Evolutionary conservation across 1,140 invertebrate species (phyloP).

Genomic region (Coptotermes formosanus): DNA sequence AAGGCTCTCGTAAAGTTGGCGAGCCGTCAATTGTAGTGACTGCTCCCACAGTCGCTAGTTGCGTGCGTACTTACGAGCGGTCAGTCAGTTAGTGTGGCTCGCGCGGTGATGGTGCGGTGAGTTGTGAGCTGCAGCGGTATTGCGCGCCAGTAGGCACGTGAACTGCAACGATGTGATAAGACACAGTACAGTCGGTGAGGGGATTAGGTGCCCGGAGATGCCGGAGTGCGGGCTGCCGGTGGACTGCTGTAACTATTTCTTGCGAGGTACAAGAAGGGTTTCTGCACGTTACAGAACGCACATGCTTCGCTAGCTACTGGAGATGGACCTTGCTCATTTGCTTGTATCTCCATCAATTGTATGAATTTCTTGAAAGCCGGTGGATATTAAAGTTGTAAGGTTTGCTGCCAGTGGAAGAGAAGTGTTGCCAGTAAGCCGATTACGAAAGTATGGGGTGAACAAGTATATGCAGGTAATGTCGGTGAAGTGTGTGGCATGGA

Average conservation of each 20-base stretch:
- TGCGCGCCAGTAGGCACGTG: background rate
- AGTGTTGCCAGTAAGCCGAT: background rate
- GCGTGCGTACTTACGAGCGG: background rate
- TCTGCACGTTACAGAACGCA: background rate
- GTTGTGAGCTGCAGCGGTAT: background rate
- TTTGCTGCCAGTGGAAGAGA: background rate
- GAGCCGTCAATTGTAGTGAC: background rate
- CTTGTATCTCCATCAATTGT: too few species aligned
- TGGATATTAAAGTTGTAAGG: too few species aligned
- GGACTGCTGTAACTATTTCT: too few species aligned
- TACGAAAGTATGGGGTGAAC: background rate
- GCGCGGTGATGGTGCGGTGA: background rate
- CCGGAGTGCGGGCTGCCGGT: background rate
- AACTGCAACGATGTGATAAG: background rate
- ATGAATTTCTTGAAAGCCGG: too few species aligned
- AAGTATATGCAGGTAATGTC: background rate
- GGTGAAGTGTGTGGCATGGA: background rate
- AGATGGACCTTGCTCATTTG: too few species aligned
- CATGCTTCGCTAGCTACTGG: too few species aligned
- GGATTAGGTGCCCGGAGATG: too few species aligned
- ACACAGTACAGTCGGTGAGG: background rate
- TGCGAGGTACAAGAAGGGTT: background rate
- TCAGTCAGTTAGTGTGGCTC: background rate
- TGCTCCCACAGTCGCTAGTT: background rate
- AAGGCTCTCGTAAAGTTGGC: slow-evolving; percentile 1